Conservation (phyloP, 2,113 vertebrate genomes). For the Turdus rufiventris region DNA sequence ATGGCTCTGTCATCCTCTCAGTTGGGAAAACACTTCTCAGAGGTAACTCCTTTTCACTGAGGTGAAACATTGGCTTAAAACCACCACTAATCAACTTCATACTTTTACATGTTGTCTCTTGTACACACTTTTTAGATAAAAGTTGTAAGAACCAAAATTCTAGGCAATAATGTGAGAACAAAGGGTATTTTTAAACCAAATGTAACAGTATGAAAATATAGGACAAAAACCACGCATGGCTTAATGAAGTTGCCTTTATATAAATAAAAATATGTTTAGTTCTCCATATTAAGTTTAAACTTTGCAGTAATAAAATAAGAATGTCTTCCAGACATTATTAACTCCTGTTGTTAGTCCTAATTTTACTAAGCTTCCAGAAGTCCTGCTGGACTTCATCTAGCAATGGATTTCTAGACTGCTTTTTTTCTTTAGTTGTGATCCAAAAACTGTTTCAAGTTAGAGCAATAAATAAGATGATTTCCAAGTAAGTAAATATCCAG, state of each 20-base stretch:
- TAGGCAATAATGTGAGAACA: neutral
- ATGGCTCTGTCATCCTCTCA: neutral
- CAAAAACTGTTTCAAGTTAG: neutral
- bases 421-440: neutral
- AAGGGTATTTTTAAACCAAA: neutral
- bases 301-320: neutral
- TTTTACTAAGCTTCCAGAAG: neutral
- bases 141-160: neutral
- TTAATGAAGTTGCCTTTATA: neutral
- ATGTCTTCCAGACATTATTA: neutral
- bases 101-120: neutral
- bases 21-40: neutral
- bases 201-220: neutral
- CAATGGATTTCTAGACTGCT: neutral
- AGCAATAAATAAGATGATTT: neutral
- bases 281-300: neutral
- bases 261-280: neutral
- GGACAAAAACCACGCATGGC: neutral
- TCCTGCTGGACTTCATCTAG: neutral
- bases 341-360: neutral
- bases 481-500: neutral
- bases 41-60: neutral
- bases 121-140: neutral
- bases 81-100: neutral
- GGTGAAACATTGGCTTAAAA: neutral